Base-by-base conservation (phyloP, 2,113 vertebrate genomes). In the Maccullochella peelii region DNA sequence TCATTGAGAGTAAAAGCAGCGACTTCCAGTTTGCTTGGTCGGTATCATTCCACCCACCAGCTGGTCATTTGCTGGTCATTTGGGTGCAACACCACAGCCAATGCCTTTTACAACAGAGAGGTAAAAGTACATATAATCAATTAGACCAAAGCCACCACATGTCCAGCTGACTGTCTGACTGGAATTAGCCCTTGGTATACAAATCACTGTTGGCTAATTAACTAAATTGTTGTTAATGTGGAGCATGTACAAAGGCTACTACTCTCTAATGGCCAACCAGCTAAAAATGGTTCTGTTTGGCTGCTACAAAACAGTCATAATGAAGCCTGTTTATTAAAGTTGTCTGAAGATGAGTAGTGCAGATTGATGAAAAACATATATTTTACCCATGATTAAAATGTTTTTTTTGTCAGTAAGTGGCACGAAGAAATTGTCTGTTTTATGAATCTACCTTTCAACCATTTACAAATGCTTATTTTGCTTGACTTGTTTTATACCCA, bases 181-280 rank as follows among this genome's bases (percentile, higher is more conserved):
- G 67, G 79, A 89, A 92, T 94, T 93, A 91, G 85, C 86, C 77
- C 78, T 66, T 50, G 49, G 82, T 93, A 85, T 84, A 93, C 89
- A 92, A 88, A 94, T 93, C 85, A 84, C 89, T 83, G 73, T 87
- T 90, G 86, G 86, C 85, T 92, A 92, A 94, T 95, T 93, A 93
- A 83, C 88, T 88, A 90, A 93, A 94, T 92, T 92, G 88, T 93
- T 92, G 87, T 92, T 91, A 92, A 94, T 93, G 88, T 88, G 73
- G 69, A 77, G 83, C 69, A 74, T 68, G 42, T 65, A 69, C 79
- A 73, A 86, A 81, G 73, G 88, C 73, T 67, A 66, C 73, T 66
- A 42, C 27, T 79, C 68, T 72, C 69, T 91, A 93, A 93, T 90
- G 84, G 75, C 70, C 54, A 49, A 80, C 59, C 25, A 70, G 75